Evolutionary conservation across 2,888 invertebrate genomes (phyloP).

Genomic region (Mystacides longicornis): DNA sequence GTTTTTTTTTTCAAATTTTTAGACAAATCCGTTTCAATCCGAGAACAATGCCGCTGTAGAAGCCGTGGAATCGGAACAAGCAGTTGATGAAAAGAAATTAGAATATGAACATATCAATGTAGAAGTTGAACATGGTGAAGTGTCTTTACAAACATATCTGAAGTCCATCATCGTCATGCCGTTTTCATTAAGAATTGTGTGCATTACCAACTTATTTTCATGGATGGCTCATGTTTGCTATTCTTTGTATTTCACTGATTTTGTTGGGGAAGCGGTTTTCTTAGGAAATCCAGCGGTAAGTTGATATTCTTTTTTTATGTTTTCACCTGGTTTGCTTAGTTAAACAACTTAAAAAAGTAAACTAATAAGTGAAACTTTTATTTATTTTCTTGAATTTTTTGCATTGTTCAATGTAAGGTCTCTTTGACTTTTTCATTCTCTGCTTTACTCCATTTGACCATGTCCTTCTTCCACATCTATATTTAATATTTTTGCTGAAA

Average conservation of each 20-base stretch:
- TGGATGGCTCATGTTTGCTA: slow-evolving; percentile 99
- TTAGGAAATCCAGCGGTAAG: slow-evolving; percentile 76
- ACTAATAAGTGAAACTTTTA: too few species aligned
- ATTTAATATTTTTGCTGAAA: neutral
- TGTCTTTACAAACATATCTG: slow-evolving; percentile 71
- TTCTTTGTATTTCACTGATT: slow-evolving; percentile 93
- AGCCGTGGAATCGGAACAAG: neutral
- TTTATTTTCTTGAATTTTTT: too few species aligned
- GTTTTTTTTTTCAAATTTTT: slow-evolving; percentile 1
- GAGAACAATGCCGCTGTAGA: too few species aligned
- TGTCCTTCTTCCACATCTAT: too few species aligned
- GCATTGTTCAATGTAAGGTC: too few species aligned
- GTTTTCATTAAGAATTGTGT: slow-evolving; percentile 73
- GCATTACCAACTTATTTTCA: slow-evolving; percentile 90
- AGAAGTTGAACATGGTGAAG: slow-evolving; percentile 28
- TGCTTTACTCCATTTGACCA: too few species aligned
- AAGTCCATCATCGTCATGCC: slow-evolving; percentile 91
- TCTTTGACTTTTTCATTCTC: neutral
- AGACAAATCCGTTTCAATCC: slow-evolving; percentile 22
- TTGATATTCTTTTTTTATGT: slow-evolving; percentile 16
- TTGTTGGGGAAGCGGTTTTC: slow-evolving; percentile 86
- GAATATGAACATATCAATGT: slow-evolving; percentile 4
- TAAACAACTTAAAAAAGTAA: too few species aligned
- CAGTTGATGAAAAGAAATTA: neutral
- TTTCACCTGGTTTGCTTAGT: neutral